phyloP scores from a whole-genome alignment of 2,797 vertebrate genomes.

The Falco berigora region DNA sequence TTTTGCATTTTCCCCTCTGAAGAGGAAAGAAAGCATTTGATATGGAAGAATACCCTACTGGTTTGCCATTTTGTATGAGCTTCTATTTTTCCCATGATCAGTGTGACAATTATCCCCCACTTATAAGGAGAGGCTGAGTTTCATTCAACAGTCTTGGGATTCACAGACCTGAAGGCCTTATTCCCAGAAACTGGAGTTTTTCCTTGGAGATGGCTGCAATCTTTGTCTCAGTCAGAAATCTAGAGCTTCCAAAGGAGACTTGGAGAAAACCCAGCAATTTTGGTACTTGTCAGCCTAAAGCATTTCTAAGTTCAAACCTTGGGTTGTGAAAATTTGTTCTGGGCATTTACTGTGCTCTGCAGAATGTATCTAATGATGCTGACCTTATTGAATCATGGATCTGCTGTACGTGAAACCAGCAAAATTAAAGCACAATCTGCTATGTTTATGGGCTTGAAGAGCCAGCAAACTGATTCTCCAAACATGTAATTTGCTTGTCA shows the following conservation, averaged over 20 bases:
- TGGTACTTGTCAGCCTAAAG: neutral
- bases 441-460: neutral
- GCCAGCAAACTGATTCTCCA: neutral
- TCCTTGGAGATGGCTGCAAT: neutral
- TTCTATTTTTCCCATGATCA: neutral
- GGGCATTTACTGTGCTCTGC: neutral
- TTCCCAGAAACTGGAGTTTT: neutral
- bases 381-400: neutral
- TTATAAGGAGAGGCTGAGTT: neutral
- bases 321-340: neutral
- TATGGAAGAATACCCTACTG: neutral
- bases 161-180: neutral
- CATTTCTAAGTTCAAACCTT: neutral
- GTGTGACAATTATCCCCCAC: fast-evolving
- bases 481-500: neutral
- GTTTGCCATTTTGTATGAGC: neutral
- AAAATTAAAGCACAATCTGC: neutral
- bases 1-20: neutral
- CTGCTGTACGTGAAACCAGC: neutral
- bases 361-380: neutral
- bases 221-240: neutral
- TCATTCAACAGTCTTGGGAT: neutral
- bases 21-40: neutral
- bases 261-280: fast-evolving
- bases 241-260: neutral